phyloP scores from a whole-genome alignment of 2,113 vertebrate genomes.

The Mixornis gularis region DNA sequence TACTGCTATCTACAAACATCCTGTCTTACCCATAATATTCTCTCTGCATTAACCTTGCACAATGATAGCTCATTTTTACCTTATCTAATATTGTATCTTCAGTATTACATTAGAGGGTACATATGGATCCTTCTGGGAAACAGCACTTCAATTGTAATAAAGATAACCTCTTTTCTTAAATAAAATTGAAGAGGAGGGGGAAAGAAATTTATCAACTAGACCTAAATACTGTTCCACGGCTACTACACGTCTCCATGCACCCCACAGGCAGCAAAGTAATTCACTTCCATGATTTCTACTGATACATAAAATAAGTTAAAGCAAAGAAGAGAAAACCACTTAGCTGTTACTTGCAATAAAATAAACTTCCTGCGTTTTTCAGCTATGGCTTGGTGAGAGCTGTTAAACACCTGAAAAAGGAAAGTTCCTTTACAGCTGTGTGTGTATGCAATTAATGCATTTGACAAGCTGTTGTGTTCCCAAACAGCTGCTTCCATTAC shows the following conservation, averaged over 20 bases:
- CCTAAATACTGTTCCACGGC: neutral
- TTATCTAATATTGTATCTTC: neutral
- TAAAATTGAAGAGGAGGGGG: neutral
- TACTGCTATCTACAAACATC: neutral
- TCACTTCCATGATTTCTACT: neutral
- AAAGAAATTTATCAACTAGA: neutral
- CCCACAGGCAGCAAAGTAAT: neutral
- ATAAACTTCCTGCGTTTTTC: neutral
- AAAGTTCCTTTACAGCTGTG: conserved; percentile 34
- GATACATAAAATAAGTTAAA: neutral
- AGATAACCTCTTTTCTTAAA: neutral
- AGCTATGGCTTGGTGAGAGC: neutral
- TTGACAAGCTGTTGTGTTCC: conserved; percentile 47
- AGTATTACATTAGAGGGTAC: conserved; percentile 20
- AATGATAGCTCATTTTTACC: neutral
- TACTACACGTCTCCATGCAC: neutral
- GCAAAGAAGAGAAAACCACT: neutral
- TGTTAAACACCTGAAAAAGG: conserved; percentile 31
- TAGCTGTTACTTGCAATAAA: neutral
- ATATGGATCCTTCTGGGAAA: conserved; percentile 18
- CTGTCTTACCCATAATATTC: neutral
- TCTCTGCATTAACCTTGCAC: neutral
- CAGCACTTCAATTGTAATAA: neutral
- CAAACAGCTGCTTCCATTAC: conserved; percentile 58
- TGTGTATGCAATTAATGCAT: conserved; percentile 40